A percentile compares a stretch with the other conserved stretches of the same genome.
Evolutionary conservation across 2,888 invertebrate species (phyloP).

Genomic region (Fragum fragum): DNA sequence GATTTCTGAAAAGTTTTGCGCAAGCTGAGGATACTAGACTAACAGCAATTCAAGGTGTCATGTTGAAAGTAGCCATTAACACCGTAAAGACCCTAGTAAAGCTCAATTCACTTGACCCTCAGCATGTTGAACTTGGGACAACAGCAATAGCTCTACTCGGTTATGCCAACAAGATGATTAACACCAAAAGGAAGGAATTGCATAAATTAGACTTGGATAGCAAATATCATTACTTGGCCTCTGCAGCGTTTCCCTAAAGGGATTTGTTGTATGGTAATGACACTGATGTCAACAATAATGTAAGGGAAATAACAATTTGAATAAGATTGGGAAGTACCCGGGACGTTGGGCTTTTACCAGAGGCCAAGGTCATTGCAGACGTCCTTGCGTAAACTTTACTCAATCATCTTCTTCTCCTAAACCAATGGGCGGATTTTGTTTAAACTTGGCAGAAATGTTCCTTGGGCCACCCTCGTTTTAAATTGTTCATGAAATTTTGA

Average conservation of each 20-base stretch:
- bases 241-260: constrained; percentile 38
- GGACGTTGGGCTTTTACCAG: constrained; percentile 21
- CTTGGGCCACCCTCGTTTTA: too few relatives aligned
- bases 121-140: constrained; percentile 25
- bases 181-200: constrained; percentile 30
- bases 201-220: constrained; percentile 42
- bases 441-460: too few relatives aligned
- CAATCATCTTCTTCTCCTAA: too few relatives aligned
- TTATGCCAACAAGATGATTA: constrained; percentile 40
- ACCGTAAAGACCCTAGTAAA: constrained; percentile 28
- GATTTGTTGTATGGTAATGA: constrained; percentile 47
- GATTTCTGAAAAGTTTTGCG: constrained; percentile 32
- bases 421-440: too few relatives aligned
- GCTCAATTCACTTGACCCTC: background rate
- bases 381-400: too few relatives aligned
- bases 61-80: constrained; percentile 31
- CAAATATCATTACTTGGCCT: constrained; percentile 46
- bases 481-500: too few relatives aligned
- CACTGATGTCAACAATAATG: constrained; percentile 40
- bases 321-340: constrained; percentile 21
- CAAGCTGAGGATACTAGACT: constrained; percentile 36
- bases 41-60: constrained; percentile 10
- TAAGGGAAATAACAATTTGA: constrained; percentile 43
- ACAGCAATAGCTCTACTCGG: constrained; percentile 33
- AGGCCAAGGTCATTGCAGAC: background rate